phyloP scores from a whole-genome alignment of 2,888 invertebrate genomes.

The Pyrochroa serraticornis region DNA sequence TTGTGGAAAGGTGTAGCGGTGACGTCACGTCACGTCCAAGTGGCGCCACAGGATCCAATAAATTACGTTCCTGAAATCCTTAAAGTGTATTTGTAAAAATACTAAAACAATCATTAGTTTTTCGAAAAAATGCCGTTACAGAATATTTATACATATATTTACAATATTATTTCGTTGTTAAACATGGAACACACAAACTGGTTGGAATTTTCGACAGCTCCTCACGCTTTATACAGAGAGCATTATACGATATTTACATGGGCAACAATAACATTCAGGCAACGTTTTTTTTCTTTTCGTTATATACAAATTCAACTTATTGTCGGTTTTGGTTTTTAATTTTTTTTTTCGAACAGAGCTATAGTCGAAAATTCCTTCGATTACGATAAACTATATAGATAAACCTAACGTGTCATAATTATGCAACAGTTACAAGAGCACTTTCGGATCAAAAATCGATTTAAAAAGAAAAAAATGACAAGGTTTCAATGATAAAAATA shows the following conservation, averaged over 20 bases:
- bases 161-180: conserved; percentile 49
- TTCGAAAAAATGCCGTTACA: conserved; percentile 20
- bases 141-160: conserved; percentile 49
- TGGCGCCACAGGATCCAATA: no score
- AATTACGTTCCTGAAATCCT: conserved; percentile 2
- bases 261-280: neutral
- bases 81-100: conserved; percentile 26
- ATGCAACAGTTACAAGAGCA: neutral
- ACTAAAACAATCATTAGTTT: conserved; percentile 24
- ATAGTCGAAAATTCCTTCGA: conserved; percentile 3
- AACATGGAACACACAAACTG: conserved; percentile 43
- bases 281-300: neutral
- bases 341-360: neutral
- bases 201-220: neutral
- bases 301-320: neutral
- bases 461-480: conserved; percentile 17
- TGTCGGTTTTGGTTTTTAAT: conserved; percentile 8
- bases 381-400: conserved; percentile 24
- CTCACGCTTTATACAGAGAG: neutral
- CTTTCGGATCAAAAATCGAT: conserved; percentile 5
- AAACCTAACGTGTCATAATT: conserved; percentile 24
- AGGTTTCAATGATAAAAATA: conserved; percentile 39
- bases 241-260: conserved; percentile 7
- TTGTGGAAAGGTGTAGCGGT: no score
- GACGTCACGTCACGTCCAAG: no score